Conservation (phyloP, 1,140 invertebrate genomes). For the Drosophila insularis region DNA sequence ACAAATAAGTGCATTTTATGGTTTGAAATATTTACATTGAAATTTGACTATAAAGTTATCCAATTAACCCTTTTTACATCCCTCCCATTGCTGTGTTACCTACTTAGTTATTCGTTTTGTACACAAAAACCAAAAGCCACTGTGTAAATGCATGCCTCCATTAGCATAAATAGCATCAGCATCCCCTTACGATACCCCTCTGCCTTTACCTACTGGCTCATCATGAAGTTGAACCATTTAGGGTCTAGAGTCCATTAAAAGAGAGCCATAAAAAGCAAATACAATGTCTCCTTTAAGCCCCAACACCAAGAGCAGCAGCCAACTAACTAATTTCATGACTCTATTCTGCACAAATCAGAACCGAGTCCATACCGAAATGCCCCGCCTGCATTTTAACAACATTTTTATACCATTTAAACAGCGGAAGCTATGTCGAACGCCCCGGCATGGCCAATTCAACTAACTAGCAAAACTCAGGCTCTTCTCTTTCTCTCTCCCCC, state of each 20-base stretch:
- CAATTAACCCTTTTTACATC: not conserved
- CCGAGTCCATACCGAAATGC: constrained; percentile 20
- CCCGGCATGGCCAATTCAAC: constrained; percentile 20
- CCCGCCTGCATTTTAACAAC: constrained; percentile 56
- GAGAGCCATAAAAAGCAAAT: constrained; percentile 46
- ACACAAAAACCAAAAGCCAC: constrained; percentile 20
- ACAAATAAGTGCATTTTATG: not conserved
- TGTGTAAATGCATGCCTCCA: constrained; percentile 45
- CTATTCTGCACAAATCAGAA: constrained; percentile 62
- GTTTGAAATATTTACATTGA: not conserved
- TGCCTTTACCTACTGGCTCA: not conserved
- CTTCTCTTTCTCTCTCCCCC: not conserved
- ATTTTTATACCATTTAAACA: constrained; percentile 56
- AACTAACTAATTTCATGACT: constrained; percentile 70
- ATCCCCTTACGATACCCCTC: not conserved
- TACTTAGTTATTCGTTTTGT: not conserved
- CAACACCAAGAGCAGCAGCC: constrained; percentile 18
- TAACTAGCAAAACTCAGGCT: not conserved
- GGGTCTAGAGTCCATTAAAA: constrained; percentile 24
- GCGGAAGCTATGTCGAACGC: constrained; percentile 36
- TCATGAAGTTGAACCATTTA: constrained; percentile 12
- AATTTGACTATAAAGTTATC: not conserved
- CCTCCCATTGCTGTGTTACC: not conserved
- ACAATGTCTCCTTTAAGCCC: constrained; percentile 53
- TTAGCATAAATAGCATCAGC: constrained; percentile 48